phyloP scores from a whole-genome alignment of 1,140 invertebrate species.

The Conopomorpha cramerella region DNA sequence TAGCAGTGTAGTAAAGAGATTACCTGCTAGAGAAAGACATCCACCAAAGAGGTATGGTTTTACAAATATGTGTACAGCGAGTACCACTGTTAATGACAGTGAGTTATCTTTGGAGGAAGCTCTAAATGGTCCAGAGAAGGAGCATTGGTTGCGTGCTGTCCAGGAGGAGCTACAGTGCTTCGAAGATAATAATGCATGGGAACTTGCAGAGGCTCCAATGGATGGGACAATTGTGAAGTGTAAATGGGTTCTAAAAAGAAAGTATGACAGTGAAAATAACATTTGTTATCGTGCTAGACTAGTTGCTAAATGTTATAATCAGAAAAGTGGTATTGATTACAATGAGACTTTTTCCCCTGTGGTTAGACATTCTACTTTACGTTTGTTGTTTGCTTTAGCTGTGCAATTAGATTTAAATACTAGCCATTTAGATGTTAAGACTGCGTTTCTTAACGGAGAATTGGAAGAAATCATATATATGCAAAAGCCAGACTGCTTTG shows the following conservation, averaged over 20 bases:
- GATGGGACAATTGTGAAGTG: constrained; percentile 6
- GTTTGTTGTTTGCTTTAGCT: constrained; percentile 6
- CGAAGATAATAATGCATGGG: constrained; percentile 7
- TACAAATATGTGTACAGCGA: too few relatives aligned
- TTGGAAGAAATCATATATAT: constrained; percentile 7
- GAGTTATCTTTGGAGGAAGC: too few relatives aligned
- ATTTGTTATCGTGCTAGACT: too few relatives aligned
- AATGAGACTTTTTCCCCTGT: constrained; percentile 7
- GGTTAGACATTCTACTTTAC: constrained; percentile 6
- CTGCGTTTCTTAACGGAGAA: constrained; percentile 6
- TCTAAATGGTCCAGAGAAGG: too few relatives aligned
- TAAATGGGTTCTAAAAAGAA: too few relatives aligned
- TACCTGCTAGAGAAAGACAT: too few relatives aligned
- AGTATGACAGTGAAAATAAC: too few relatives aligned
- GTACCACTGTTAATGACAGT: too few relatives aligned
- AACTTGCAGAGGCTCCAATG: constrained; percentile 4
- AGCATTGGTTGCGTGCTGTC: constrained; percentile 7
- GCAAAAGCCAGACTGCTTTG: constrained; percentile 6
- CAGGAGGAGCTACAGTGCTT: constrained; percentile 7
- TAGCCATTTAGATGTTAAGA: constrained; percentile 6
- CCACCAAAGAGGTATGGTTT: too few relatives aligned
- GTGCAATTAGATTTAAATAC: constrained; percentile 4
- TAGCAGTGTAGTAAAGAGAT: too few relatives aligned
- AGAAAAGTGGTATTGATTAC: constrained; percentile 9
- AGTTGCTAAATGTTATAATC: too few relatives aligned